Evolutionary conservation across 2,797 vertebrate genomes (phyloP).

Genomic region (Dendrocincla fuliginosa): DNA sequence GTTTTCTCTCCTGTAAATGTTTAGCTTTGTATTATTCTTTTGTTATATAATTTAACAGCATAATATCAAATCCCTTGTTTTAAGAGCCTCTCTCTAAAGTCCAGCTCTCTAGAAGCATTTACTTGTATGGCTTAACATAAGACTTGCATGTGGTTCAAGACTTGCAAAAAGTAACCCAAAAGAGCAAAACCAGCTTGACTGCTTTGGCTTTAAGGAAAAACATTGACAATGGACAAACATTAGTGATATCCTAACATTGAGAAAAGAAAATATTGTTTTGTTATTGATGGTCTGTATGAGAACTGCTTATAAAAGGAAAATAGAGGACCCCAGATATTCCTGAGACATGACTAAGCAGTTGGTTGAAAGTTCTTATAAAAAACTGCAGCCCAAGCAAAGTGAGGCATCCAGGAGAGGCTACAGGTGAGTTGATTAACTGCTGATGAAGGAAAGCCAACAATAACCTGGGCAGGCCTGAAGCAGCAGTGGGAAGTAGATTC

Average conservation of each 20-base stretch:
- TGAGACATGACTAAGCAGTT: not conserved
- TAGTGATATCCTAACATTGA: not conserved
- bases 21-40: not conserved
- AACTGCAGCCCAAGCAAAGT: not conserved
- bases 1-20: not conserved
- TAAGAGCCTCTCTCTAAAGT: not conserved
- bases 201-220: not conserved
- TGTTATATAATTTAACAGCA: not conserved
- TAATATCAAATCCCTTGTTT: not conserved
- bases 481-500: not conserved
- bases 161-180: not conserved
- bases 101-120: not conserved
- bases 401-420: not conserved
- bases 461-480: not conserved
- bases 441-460: not conserved
- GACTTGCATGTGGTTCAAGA: not conserved
- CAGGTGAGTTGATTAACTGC: not conserved
- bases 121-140: not conserved
- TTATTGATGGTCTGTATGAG: not conserved
- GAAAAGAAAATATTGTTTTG: not conserved
- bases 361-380: not conserved
- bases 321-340: not conserved
- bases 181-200: not conserved
- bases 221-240: not conserved
- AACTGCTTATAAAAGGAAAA: not conserved